Percentiles rank a stretch among this genome's conserved stretches.
These are phyloP conservation scores for Rhinella marina DNA, from an alignment of 2,797 vertebrate species.

Conservation along the genomic window DNA sequence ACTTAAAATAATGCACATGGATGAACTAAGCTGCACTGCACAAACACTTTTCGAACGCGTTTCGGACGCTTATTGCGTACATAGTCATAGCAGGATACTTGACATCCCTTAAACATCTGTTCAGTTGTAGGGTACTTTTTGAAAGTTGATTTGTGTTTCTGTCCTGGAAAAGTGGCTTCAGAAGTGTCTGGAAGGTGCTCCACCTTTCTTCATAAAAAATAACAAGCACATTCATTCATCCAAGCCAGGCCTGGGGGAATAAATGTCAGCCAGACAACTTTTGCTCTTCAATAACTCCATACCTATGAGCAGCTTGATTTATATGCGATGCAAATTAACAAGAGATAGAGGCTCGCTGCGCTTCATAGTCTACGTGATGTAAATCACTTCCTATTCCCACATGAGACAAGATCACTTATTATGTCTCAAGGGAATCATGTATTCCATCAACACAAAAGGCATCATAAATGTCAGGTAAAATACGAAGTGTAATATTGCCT, in stretches of 20 bases:
- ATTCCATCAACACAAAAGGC: neutral
- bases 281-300: neutral
- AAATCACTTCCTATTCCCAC: neutral
- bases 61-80: too few species aligned
- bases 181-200: neutral
- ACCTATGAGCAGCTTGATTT: neutral
- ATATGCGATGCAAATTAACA: slow-evolving; percentile 1
- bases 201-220: neutral
- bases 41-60: too few species aligned
- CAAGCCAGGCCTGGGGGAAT: neutral
- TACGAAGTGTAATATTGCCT: slow-evolving; percentile 13
- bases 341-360: neutral
- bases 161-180: neutral
- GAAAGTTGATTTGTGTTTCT: neutral
- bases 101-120: neutral
- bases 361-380: slow-evolving; percentile 19
- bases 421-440: slow-evolving; percentile 9
- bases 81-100: too few species aligned
- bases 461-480: slow-evolving; percentile 14
- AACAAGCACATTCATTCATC: neutral
- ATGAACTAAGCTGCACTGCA: too few species aligned
- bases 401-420: slow-evolving; percentile 16
- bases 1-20: too few species aligned
- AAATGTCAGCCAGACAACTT: neutral
- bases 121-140: neutral